Evolutionary conservation across 2,113 vertebrate genomes (phyloP), one percentile per base, ranked within the genome.

Genomic region (Lophura nycthemera): DNA sequence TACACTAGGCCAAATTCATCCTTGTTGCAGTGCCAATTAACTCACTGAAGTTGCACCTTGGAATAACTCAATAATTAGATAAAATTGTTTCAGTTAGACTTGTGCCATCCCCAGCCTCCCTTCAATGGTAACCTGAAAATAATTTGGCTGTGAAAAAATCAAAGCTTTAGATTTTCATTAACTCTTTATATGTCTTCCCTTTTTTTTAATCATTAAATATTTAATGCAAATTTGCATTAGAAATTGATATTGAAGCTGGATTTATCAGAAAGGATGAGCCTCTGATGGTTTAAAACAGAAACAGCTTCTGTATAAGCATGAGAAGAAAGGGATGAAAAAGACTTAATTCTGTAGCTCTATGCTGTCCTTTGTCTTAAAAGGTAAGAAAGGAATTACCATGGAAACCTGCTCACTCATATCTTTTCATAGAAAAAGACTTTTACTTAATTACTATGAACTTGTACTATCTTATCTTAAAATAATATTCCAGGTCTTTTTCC

Each of bases 281-380:
- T 90, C 61, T 93, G 88, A 94, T 91, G 61, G 56, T 64, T 93
- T 95, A 88, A 95, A 96, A 24, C 65, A 59, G 66, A 92, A 88
- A 76, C 34, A 79, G 63, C 69, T 91, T 94, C 89, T 93, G 79
- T 79, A 48, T 89, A 69, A 76, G 56, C 45, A 79, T 71, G 69
- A 94, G 91, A 89, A 97, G 81, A 86, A 93, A 95, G 86, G 89
- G 73, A 95, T 95, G 89, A 94, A 92, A 97, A 92, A 32, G 52
- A 82, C 92, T 96, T 97, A 97, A 96, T 97, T 97, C 92, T 86
- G 66, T 88, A 96, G 76, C 92, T 97, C 79, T 70, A 79, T 96
- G 91, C 91, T 96, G 75, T 97, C 95, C 95, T 97, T 97, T 97
- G 95, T 97, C 94, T 97, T 97, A 96, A 96, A 97, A 97, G 96